phyloP scores from a whole-genome alignment of 2,113 vertebrate genomes.

The Gnathonemus echidnorhynchus region DNA sequence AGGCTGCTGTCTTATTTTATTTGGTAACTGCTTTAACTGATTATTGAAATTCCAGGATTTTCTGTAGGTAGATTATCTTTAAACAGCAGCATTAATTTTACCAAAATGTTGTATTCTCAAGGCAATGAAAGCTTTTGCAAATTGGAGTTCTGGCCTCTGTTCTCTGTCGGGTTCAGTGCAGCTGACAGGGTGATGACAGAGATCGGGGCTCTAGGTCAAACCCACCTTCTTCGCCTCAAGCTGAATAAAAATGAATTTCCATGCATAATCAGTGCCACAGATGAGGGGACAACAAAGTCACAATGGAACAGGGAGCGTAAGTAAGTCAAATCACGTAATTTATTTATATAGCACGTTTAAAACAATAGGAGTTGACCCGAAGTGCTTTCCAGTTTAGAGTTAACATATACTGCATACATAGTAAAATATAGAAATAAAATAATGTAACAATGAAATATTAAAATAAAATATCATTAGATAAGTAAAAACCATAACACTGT shows the following conservation, averaged over 20 bases:
- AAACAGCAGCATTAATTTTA: conserved; percentile 1
- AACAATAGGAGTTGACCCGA: no score
- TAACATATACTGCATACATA: no score
- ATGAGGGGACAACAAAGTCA: background rate
- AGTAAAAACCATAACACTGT: background rate
- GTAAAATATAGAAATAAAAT: no score
- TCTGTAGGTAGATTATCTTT: conserved; percentile 4
- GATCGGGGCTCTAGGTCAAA: conserved; percentile 1
- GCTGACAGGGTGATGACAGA: conserved; percentile 15
- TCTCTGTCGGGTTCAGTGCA: background rate
- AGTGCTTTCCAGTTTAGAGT: no score
- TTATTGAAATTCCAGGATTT: conserved; percentile 7
- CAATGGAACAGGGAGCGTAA: background rate
- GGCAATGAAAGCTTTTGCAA: background rate
- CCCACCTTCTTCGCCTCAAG: background rate
- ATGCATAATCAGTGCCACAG: conserved; percentile 18
- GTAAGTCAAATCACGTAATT: no score
- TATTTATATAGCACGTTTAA: no score
- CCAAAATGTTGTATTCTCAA: background rate
- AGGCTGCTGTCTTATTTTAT: background rate
- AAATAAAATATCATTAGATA: no score
- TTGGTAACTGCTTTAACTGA: background rate
- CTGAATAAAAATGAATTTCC: conserved; percentile 19
- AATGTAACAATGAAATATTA: no score
- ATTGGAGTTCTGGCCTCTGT: conserved; percentile 7